Evolutionary conservation across 2,888 invertebrate species (phyloP), one percentile per base, ranked within the genome.

Genomic region (Diogma glabrata): DNA sequence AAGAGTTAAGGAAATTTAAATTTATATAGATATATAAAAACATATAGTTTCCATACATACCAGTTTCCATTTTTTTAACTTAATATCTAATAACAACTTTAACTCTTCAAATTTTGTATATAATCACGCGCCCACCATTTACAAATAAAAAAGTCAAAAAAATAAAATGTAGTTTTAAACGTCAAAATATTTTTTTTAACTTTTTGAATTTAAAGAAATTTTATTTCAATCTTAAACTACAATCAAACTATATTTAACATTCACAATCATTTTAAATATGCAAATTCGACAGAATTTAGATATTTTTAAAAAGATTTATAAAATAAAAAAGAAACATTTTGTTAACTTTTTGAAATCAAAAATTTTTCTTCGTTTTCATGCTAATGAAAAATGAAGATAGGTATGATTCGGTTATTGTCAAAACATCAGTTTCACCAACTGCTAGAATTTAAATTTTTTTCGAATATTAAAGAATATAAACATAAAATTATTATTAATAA

Each of bases 91-190:
- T 22, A n/a, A 43, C 22, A 43, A 47, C n/a, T 30, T 6, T n/a
- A n/a, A 30, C n/a, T 10, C 30, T 30, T 30, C 12, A 10, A 47
- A 12, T 4, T 47, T 28, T 17, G 20, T 47, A 19, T n/a, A 26
- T 14, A 47, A 47, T 47, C 47, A 47, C 47, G 47, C 47, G 47
- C 47, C 47, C 30, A 30, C 47, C 47, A 47, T 47, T 47, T 26
- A 47, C 19, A 47, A 47, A 47, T 22, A 19, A 43, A 43, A 22
- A 43, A 19, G 22, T 14, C 43, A 43, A n/a, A 43, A 43, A 22
- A 43, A 43, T 14, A 22, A 14, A 22, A 38, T 33, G 12, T 43
- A 12, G 22, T 43, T 43, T 43, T 43, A 43, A 43, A 43, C 23
- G 20, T 43, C 23, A n/a, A 43, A 43, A 43, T n/a, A 3, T 28